A percentile compares a stretch with the other conserved stretches of the same genome.
Conservation (phyloP, 2,797 vertebrate species). For the Eulemur mongoz region DNA sequence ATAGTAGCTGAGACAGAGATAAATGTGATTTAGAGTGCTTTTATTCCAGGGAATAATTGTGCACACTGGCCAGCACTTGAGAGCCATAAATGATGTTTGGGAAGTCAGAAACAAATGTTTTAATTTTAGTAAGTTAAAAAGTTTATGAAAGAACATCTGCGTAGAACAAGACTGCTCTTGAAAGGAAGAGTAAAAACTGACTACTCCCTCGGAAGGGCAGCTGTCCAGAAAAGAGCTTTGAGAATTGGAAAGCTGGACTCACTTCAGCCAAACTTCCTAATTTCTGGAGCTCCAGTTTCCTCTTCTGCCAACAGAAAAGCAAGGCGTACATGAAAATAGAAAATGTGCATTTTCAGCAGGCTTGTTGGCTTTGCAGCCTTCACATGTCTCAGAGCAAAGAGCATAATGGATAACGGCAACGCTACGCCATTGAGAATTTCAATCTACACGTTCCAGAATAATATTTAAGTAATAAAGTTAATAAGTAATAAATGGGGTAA, state of each 20-base stretch:
- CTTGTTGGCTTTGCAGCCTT: not conserved
- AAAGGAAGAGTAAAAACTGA: constrained; percentile 52
- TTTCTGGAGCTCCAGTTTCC: constrained; percentile 63
- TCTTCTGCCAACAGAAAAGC: constrained; percentile 64
- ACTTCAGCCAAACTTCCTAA: constrained; percentile 52
- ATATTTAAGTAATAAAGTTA: not conserved
- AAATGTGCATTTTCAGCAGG: constrained; percentile 42
- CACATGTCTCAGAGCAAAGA: constrained; percentile 32
- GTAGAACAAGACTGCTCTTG: constrained; percentile 53
- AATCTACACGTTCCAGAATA: not conserved
- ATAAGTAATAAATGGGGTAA: not conserved
- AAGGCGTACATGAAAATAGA: constrained; percentile 14
- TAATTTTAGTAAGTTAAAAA: constrained; percentile 68
- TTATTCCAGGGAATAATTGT: constrained; percentile 64
- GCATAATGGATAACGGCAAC: not conserved
- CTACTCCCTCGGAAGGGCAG: constrained; percentile 50
- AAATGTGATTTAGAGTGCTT: constrained; percentile 70
- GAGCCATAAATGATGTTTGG: constrained; percentile 68
- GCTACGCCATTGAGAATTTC: not conserved
- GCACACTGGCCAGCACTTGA: constrained; percentile 55
- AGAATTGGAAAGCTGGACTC: constrained; percentile 65
- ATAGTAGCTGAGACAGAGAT: constrained; percentile 68
- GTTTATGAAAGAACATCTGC: constrained; percentile 63
- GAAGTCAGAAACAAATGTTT: constrained; percentile 74
- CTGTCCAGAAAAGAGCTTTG: constrained; percentile 60